phyloP scores from a whole-genome alignment of 30 jellyfish, hydroid and myxozoan species.

The Hydra vulgaris region DNA sequence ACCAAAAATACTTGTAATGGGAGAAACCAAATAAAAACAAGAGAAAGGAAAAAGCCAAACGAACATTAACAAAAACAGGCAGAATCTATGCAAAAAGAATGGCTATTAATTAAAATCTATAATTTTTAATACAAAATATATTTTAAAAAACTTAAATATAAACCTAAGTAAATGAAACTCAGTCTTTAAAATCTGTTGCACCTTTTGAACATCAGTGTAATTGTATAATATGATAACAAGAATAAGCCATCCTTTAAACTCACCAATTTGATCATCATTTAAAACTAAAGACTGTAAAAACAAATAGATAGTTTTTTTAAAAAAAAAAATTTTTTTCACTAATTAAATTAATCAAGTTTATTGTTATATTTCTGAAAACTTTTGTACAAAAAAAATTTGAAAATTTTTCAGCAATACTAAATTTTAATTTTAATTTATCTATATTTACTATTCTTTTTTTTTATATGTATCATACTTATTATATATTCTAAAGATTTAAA shows the following conservation, averaged over 20 bases:
- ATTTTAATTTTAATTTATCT: no score
- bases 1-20: conserved; percentile 59
- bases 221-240: conserved; percentile 48
- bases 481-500: no score
- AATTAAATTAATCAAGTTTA: background rate
- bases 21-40: conserved; percentile 69
- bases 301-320: no score
- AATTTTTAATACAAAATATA: background rate
- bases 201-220: conserved; percentile 88
- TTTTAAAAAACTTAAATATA: background rate
- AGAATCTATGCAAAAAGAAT: conserved; percentile 32
- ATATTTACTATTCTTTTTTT: no score
- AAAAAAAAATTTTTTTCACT: background rate
- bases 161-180: background rate
- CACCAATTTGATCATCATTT: conserved; percentile 57
- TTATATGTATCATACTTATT: no score
- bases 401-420: no score
- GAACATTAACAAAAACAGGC: conserved; percentile 55
- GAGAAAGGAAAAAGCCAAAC: conserved; percentile 49
- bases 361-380: no score
- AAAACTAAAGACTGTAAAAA: conserved; percentile 39
- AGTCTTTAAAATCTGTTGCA: background rate
- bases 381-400: no score
- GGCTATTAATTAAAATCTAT: background rate
- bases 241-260: conserved; percentile 93